Base-by-base conservation (phyloP, 2,888 invertebrate species). In the Trissolcus japonicus region DNA sequence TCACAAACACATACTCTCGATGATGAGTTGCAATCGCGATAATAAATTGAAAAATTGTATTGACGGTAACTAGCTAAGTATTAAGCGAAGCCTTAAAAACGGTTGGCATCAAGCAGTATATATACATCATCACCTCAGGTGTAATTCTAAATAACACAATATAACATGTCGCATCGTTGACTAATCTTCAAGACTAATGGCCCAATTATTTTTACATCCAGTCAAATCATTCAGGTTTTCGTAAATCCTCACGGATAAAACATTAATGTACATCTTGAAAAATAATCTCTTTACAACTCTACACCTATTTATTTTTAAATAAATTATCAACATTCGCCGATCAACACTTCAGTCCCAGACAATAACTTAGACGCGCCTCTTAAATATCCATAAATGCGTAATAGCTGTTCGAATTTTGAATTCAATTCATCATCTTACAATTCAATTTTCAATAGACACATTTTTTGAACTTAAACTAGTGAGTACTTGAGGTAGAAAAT, bases 81-180 rank as follows among this genome's bases (percentile, higher is more conserved):
- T 63, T 55, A 63, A 71, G 71, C 62, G 53, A 71, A 71, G 71
- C 63, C 57, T 63, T 71, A 11, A 63, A 59, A 63, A 57, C 53
- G 57, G 57, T 63, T 56, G 69, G 56, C 62, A 53, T 62, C 35
- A 71, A 63, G 57, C 57, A 17, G 48, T 71, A 71, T 71, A 71
- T 71, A 57, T 71, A 71, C 71, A 71, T 41, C 56, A 40, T 71
- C 57, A 57, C 57, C 53, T 71, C 35, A 46, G 63, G 63, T 72
- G 40, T 71, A 65, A 59, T 21, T 16, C 54, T 72, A 57, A 63
- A 62, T 50, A 69, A 69, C 62, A 71, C 62, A 71, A 71, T 57
- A 53, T 25, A 57, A 56, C 69, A 51, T 29, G 25, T 57, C 63
- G 55, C 60, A 19, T 41, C 41, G n/a, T 14, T 50, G 54, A 56